Percentiles rank a stretch among this genome's conserved stretches.
phyloP scores from a whole-genome alignment of 2,888 invertebrate genomes.

The Lepas anatifera region DNA sequence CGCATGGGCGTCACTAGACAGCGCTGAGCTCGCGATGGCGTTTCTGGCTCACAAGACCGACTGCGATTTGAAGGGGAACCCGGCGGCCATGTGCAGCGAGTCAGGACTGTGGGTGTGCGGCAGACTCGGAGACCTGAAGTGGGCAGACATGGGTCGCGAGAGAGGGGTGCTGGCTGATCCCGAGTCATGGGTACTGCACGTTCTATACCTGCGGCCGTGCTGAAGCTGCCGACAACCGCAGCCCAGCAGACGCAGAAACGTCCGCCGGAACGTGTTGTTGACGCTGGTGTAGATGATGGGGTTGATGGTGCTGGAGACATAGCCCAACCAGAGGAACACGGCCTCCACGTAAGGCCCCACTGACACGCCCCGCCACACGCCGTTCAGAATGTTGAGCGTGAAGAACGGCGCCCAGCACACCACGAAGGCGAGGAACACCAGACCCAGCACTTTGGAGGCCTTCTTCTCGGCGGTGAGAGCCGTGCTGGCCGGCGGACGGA shows the following conservation, averaged over 20 bases:
- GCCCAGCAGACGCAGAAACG: conserved; percentile 70
- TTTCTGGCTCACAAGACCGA: not conserved
- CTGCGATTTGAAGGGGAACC: not conserved
- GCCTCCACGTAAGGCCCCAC: conserved; percentile 60
- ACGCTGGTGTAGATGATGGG: conserved; percentile 93
- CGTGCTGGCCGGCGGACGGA: conserved; percentile 17
- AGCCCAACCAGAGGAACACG: conserved; percentile 83
- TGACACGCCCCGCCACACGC: conserved; percentile 68
- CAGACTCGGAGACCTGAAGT: conserved; percentile 21
- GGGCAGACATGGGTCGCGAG: conserved; percentile 18
- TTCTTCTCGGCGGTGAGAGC: conserved; percentile 83
- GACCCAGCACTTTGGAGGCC: conserved; percentile 82
- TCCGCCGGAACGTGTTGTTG: conserved; percentile 82
- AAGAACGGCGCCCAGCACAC: conserved; percentile 94
- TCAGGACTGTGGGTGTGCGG: conserved; percentile 14
- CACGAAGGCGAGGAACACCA: conserved; percentile 88
- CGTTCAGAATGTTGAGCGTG: conserved; percentile 71
- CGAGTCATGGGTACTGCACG: conserved; percentile 21
- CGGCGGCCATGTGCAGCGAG: not conserved
- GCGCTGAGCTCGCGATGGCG: no score
- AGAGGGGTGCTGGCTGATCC: conserved; percentile 16
- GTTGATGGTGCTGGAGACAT: conserved; percentile 88
- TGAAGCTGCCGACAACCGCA: conserved; percentile 41
- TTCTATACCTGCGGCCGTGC: conserved; percentile 17
- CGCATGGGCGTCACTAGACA: no score